Percentiles rank a stretch among this genome's conserved stretches.
Evolutionary conservation across 1,140 invertebrate genomes (phyloP).

Genomic region (Drosophila triauraria): DNA sequence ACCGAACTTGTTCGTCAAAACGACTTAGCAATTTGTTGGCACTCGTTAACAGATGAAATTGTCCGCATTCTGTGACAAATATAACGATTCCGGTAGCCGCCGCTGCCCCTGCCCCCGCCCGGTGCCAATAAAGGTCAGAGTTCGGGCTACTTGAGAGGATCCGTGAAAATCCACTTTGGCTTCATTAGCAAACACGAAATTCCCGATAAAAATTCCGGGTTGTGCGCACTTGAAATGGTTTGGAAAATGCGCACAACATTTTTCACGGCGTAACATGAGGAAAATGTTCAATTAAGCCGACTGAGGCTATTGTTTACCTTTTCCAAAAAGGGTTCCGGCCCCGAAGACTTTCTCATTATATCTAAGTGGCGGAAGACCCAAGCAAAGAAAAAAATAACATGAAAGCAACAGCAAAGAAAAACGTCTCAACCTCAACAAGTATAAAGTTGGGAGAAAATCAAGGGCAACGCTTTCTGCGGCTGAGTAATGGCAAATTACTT

Average conservation of each 20-base stretch:
- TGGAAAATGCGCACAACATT: conserved; percentile 49
- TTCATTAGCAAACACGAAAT: conserved; percentile 66
- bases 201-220: conserved; percentile 31
- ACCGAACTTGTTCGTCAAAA: conserved; percentile 17
- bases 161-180: conserved; percentile 36
- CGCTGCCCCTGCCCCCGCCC: no score
- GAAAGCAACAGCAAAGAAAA: conserved; percentile 20
- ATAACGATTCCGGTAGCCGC: conserved; percentile 22
- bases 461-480: conserved; percentile 23
- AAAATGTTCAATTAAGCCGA: conserved; percentile 70
- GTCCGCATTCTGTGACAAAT: conserved; percentile 45
- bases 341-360: conserved; percentile 67
- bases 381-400: neutral
- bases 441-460: conserved; percentile 28
- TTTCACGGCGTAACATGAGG: conserved; percentile 42
- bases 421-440: conserved; percentile 31
- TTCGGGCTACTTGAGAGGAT: conserved; percentile 25
- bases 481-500: conserved; percentile 75
- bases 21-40: conserved; percentile 50
- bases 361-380: conserved; percentile 51
- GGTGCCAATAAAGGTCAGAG: conserved; percentile 57
- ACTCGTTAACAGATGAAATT: conserved; percentile 56
- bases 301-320: conserved; percentile 28
- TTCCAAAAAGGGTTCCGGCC: conserved; percentile 60
- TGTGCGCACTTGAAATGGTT: conserved; percentile 63